Conservation (phyloP, 2,888 invertebrate species). For the Eumerus sabulonum region DNA sequence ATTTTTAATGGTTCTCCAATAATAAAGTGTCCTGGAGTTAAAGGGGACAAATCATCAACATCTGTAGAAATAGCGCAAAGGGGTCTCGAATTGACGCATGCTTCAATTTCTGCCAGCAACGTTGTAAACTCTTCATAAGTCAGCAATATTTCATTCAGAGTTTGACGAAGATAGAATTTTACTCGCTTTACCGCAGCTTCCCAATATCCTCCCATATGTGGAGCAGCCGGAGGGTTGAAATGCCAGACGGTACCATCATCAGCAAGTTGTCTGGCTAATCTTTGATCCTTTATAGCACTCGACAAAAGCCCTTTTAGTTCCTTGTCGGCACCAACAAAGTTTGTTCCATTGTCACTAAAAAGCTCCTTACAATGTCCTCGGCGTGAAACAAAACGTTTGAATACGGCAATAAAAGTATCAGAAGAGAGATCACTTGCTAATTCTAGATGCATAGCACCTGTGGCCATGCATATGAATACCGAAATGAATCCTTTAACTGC, state of each 20-base stretch:
- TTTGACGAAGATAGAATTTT: constrained; percentile 8
- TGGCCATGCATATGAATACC: constrained; percentile 33
- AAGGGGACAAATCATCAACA: constrained; percentile 7
- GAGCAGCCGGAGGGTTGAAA: constrained; percentile 8
- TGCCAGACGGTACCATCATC: constrained; percentile 12
- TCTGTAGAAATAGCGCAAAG: constrained; percentile 29
- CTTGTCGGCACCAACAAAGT: no score
- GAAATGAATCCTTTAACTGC: constrained; percentile 1
- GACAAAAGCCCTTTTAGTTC: no score
- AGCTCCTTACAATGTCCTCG: background rate
- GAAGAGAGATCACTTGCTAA: constrained; percentile 18
- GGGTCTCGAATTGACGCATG: constrained; percentile 26
- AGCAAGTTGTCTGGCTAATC: background rate
- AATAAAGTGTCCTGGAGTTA: constrained; percentile 37
- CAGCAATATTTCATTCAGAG: background rate
- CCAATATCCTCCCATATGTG: background rate
- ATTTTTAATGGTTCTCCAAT: constrained; percentile 22
- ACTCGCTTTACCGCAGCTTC: constrained; percentile 9
- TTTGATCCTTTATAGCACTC: background rate
- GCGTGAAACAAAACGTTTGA: constrained; percentile 4
- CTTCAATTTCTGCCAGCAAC: constrained; percentile 15
- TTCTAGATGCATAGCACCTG: constrained; percentile 41
- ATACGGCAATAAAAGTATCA: constrained; percentile 8
- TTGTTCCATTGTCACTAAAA: no score
- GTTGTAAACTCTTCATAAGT: constrained; percentile 41